phyloP scores from a whole-genome alignment of 1,140 invertebrate genomes.

The Cherax destructor region DNA sequence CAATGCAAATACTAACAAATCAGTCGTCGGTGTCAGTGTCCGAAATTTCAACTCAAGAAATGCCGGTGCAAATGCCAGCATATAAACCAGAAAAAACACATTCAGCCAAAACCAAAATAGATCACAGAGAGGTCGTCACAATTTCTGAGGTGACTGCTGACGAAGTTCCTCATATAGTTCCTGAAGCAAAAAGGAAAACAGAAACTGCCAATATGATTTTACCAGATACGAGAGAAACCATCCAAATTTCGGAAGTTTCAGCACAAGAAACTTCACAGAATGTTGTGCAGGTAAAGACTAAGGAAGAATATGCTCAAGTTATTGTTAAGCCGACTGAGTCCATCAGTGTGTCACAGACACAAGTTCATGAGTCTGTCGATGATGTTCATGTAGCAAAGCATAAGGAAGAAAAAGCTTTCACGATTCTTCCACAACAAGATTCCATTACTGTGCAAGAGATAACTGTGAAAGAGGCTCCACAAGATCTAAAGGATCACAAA shows the following conservation, averaged over 20 bases:
- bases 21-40: conserved; percentile 45
- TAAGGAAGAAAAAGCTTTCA: conserved; percentile 77
- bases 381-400: conserved; percentile 76
- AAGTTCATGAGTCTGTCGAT: conserved; percentile 77
- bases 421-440: conserved; percentile 74
- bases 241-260: conserved; percentile 43
- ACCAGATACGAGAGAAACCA: conserved; percentile 38
- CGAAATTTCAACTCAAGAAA: conserved; percentile 47
- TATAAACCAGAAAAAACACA: conserved; percentile 44
- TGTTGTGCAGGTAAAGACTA: conserved; percentile 33
- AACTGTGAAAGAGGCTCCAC: conserved; percentile 40
- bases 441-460: conserved; percentile 75
- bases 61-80: conserved; percentile 38
- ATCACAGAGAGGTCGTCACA: conserved; percentile 46
- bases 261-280: conserved; percentile 21
- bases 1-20: conserved; percentile 23
- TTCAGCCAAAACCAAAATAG: conserved; percentile 39
- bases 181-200: conserved; percentile 32
- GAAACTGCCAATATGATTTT: conserved; percentile 38
- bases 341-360: conserved; percentile 28
- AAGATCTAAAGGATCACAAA: conserved; percentile 29
- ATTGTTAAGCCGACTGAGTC: conserved; percentile 46
- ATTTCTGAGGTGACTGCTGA: conserved; percentile 47
- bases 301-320: conserved; percentile 30
- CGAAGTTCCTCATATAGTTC: conserved; percentile 47